These are phyloP conservation scores for Opisthograptis luteolata DNA, from an alignment of 2,888 invertebrate species.

Conservation along the genomic window DNA sequence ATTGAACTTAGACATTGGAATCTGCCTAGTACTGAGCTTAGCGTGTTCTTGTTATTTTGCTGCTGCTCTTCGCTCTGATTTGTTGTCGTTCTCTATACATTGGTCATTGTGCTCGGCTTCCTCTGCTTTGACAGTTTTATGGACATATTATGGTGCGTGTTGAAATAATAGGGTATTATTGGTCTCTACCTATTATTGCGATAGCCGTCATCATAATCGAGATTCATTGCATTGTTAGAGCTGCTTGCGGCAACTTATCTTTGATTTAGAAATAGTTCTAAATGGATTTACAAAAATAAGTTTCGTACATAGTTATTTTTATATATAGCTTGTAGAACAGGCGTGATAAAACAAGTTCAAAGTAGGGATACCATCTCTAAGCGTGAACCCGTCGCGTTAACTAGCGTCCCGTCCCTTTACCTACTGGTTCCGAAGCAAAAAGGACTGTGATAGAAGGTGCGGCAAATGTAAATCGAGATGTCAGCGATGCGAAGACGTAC, in stretches of 20 bases:
- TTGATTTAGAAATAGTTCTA: background rate
- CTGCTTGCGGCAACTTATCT: background rate
- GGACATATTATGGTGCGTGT: constrained; percentile 18
- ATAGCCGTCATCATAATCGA: constrained; percentile 14
- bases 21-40: constrained; percentile 28
- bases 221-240: constrained; percentile 16
- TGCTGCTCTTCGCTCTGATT: constrained; percentile 24
- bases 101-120: constrained; percentile 17
- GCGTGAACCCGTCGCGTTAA: too few relatives aligned
- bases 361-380: too few relatives aligned
- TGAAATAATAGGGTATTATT: constrained; percentile 24
- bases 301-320: too few relatives aligned
- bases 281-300: background rate
- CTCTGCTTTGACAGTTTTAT: constrained; percentile 29
- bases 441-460: too few relatives aligned
- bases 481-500: too few relatives aligned
- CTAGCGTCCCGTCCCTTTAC: too few relatives aligned
- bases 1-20: constrained; percentile 35
- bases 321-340: too few relatives aligned
- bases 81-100: constrained; percentile 25
- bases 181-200: constrained; percentile 16
- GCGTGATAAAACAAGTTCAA: too few relatives aligned
- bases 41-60: constrained; percentile 25
- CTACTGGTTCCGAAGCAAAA: too few relatives aligned
- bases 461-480: too few relatives aligned